These are phyloP conservation scores for Mallateleia sp. DNA, from an alignment of 2,888 invertebrate species.

Conservation along the genomic window DNA sequence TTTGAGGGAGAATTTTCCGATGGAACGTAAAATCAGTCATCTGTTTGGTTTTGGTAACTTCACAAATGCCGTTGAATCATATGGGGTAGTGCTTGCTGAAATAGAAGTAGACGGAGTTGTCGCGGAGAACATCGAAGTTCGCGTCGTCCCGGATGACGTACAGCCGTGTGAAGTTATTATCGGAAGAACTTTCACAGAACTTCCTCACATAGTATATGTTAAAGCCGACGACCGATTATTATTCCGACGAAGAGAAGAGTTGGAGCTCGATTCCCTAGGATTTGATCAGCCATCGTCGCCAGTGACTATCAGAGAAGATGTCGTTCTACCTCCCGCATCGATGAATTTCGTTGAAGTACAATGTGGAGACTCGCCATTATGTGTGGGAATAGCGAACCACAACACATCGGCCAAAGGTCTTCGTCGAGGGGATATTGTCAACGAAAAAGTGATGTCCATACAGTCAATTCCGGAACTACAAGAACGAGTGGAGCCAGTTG, in stretches of 20 bases:
- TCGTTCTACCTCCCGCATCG: not conserved
- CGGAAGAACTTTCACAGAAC: no score
- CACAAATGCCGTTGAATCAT: not conserved
- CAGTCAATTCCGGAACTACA: not conserved
- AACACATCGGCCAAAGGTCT: not conserved
- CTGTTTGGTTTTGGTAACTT: not conserved
- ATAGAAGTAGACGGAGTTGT: slow-evolving; percentile 1
- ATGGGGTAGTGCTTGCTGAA: not conserved
- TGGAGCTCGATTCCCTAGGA: not conserved
- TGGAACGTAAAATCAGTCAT: not conserved
- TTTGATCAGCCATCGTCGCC: not conserved
- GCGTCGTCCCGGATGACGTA: no score
- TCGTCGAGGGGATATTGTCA: not conserved
- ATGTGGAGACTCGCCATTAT: not conserved
- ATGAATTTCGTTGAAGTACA: slow-evolving; percentile 21
- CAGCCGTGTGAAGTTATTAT: no score
- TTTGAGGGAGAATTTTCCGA: not conserved
- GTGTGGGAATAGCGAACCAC: not conserved
- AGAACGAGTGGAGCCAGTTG: not conserved
- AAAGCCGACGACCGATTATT: no score
- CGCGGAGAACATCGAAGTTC: not conserved
- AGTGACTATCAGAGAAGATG: not conserved
- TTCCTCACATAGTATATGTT: no score
- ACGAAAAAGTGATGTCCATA: not conserved
- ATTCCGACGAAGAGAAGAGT: slow-evolving; percentile 10